Base-by-base conservation (phyloP, 2,888 invertebrate genomes). In the Cosmia pyralina region DNA sequence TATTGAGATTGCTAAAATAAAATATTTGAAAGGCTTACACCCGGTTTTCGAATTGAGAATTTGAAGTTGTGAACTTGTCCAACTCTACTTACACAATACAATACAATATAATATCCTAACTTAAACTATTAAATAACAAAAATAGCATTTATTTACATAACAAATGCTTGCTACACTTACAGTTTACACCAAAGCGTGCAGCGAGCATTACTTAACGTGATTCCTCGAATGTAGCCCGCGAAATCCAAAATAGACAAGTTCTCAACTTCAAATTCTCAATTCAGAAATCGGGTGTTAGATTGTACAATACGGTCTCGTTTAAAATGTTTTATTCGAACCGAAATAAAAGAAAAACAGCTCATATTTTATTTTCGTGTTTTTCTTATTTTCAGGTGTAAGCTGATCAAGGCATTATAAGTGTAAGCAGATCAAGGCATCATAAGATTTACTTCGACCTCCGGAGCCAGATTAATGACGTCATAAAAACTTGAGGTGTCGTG, bases 391-490 rank as follows among this genome's bases (percentile, higher is more conserved):
- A 44, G 60, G 28, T 44, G 60, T 22, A 28, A 62, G 83, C 63
- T 55, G 63, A 77, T 79, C 58, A 70, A 55, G 63, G 67, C 41
- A 63, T 79, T 82, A 82, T 78, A 72, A 78, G 79, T 44, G 60
- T 22, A 28, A 62, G 83, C 63, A 52, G 63, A 77, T 79, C 58
- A 70, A 55, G 63, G 67, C 41, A 63, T 79, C 78, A 82, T 78
- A 72, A 78, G 79, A 83, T 83, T 79, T 67, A 55, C 57, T 52
- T 78, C 53, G 53, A 55, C 60, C 55, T 62, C 71, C 44, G n/a
- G 28, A 70, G 71, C 58, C 63, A 82, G 83, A 79, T 82, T 79
- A 83, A 79, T 82, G 83, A 66, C 57, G 67, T 67, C 67, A 79
- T 79, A 79, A 79, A 77, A 79, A 82, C 15, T 71, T 60, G 72